Evolutionary conservation across 2,888 invertebrate species (phyloP), one percentile per base, ranked within the genome.

Genomic region (Drosophila histrio): DNA sequence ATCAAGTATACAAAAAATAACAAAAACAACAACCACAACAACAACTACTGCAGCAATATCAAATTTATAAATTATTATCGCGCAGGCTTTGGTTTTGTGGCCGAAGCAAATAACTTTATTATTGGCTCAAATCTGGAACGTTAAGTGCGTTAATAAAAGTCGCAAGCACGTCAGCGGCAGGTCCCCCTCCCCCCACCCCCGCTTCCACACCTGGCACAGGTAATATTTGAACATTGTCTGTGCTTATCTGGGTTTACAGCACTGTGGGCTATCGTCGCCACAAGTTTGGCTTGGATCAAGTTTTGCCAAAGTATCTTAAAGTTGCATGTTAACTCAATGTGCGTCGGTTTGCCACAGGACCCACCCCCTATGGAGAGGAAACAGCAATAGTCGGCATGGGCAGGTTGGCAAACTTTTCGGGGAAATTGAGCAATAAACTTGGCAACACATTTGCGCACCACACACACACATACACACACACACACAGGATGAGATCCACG

Each of bases 361-460:
- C 38, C 34, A 24, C 50, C 21, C 38, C 53, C 26, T 13, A 30
- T 21, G 30, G 26, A 13, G 22, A 17, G 17, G 41, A 11, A 17
- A 17, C 19, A 8, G 19, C 8, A 13, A 24, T 39, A 50, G 28
- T 36, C 52, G 17, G 34, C 6, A 21, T 32, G 66, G 66, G 62
- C 69, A 67, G 82, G 72, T 66, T 68, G 72, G 66, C 69, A 80
- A 83, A 83, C 62, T 67, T 86, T 82, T 83, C 67, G 59, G 41
- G 56, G 59, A 76, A 86, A 82, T 82, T 82, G 83, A 83, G 82
- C 86, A 83, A 83, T 83, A 83, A 83, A 83, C 64, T 78, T 83
- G 83, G 63, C 78, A 76, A 72, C 69, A 76, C 64, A 72, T 61
- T 70, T 65, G 47, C 52, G 44, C 57, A 58, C n/a, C 54, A 52